Base-by-base conservation (phyloP, 2,113 vertebrate genomes). In the Archilochus colubris region DNA sequence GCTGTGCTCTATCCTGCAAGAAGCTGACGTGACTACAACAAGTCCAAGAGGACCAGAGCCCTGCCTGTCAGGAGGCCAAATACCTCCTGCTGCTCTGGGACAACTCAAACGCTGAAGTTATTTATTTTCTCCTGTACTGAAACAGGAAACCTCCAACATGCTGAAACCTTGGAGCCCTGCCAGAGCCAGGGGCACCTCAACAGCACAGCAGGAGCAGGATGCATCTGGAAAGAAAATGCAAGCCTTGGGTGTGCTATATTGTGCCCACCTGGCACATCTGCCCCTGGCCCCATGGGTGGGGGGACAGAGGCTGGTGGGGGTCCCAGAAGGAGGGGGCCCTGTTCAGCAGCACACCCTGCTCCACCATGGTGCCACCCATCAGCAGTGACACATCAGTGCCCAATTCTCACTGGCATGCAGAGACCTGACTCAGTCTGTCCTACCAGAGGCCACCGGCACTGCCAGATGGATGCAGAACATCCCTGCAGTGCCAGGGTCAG, bases 131-230 rank as follows among this genome's bases (percentile, higher is more conserved):
- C 66, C 50, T 88, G 64, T 27, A 18, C 78, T 6, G 13, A 89
- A 97, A 93, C 78, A 93, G 86, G 93, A 97, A 97, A 92, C 68
- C 75, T 88, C 50, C 88, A 93, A 75, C 51, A 48, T 28, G 40
- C 80, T 75, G 55, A 78, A 76, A 67, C 20, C 43, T 62, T 92
- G 94, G 93, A 84, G 19, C 9, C 61, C 16, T 6, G 64, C 78
- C 93, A 96, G 74, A 77, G 63, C 55, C 33, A 33, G 84, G 81
- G 76, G 25, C 68, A 95, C 61, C 59, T 80, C 88, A 75, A 48
- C 43, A 88, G 66, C 3, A 0, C 81, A 70, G 91, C 5, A 4
- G 50, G 48, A 87, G 62, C 59, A 51, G 76, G 74, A 80, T 6
- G 5, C 10, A 5, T 61, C 81, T 86, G 90, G 62, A 36, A 80